These are phyloP conservation scores for Ypsolopha scabrella DNA, from an alignment of 2,888 invertebrate species.

Conservation along the genomic window DNA sequence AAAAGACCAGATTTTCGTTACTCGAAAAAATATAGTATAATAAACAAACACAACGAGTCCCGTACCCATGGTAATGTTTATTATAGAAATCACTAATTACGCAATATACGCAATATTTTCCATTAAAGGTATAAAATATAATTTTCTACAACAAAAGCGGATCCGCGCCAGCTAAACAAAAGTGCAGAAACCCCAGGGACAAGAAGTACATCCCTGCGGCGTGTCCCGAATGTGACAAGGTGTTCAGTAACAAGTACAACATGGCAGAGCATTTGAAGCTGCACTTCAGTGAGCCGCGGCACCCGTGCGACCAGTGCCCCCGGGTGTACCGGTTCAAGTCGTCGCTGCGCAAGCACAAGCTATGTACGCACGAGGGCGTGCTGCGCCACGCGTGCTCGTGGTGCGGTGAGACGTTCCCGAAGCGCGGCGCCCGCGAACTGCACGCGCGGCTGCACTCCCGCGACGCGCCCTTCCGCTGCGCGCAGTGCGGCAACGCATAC, in stretches of 20 bases:
- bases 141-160: conserved; percentile 9
- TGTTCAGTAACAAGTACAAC: conserved; percentile 60
- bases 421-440: conserved; percentile 39
- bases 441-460: conserved; percentile 58
- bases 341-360: conserved; percentile 50
- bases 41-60: no score
- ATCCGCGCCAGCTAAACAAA: conserved; percentile 15
- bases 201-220: conserved; percentile 45
- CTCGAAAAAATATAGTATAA: no score
- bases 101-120: no score
- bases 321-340: conserved; percentile 52
- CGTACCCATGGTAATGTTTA: no score
- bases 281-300: conserved; percentile 25
- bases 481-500: conserved; percentile 41
- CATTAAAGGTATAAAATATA: no score
- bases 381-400: conserved; percentile 44
- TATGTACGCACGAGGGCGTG: conserved; percentile 45
- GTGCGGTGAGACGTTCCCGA: conserved; percentile 62
- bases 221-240: conserved; percentile 59
- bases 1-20: no score
- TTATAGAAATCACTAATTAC: no score
- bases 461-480: conserved; percentile 50
- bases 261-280: conserved; percentile 53
- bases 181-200: conserved; percentile 8
- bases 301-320: conserved; percentile 50